These are phyloP conservation scores for Calliphora vomitoria DNA, from an alignment of 2,888 invertebrate species.

Conservation along the genomic window DNA sequence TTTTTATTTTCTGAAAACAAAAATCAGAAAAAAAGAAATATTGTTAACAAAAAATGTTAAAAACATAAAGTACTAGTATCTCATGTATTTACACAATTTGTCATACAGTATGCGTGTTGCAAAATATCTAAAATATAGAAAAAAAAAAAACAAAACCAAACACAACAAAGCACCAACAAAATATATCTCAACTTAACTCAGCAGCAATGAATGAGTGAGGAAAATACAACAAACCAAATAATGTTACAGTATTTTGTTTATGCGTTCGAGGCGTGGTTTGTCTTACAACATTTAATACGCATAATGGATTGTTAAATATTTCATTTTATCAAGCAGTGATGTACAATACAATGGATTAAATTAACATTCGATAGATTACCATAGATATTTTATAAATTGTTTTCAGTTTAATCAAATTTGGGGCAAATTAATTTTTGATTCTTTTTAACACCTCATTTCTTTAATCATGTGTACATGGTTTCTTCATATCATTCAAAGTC, in stretches of 20 bases:
- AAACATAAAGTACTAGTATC: slow-evolving; percentile 76
- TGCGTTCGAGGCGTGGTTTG: slow-evolving; percentile 71
- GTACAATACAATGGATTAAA: slow-evolving; percentile 4
- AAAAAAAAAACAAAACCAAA: not conserved
- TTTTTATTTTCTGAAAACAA: not conserved
- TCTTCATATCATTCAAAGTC: too few relatives aligned
- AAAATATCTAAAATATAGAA: slow-evolving; percentile 61
- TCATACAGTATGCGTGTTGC: slow-evolving; percentile 76
- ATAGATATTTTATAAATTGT: not conserved
- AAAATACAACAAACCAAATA: slow-evolving; percentile 33
- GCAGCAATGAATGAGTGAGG: slow-evolving; percentile 26
- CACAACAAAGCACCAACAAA: slow-evolving; percentile 9
- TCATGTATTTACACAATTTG: slow-evolving; percentile 82
- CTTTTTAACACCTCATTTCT: too few relatives aligned
- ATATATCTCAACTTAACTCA: slow-evolving; percentile 45
- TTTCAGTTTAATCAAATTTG: too few relatives aligned
- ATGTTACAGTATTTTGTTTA: slow-evolving; percentile 60
- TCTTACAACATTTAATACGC: slow-evolving; percentile 68
- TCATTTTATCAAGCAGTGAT: slow-evolving; percentile 38
- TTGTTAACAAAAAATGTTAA: slow-evolving; percentile 55
- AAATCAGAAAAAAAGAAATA: slow-evolving; percentile 18
- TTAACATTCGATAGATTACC: not conserved
- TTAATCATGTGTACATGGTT: too few relatives aligned
- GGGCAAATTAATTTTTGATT: too few relatives aligned
- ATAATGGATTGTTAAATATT: slow-evolving; percentile 62